Evolutionary conservation across 2,113 vertebrate species (phyloP).

Genomic region (Mesitornis unicolor): DNA sequence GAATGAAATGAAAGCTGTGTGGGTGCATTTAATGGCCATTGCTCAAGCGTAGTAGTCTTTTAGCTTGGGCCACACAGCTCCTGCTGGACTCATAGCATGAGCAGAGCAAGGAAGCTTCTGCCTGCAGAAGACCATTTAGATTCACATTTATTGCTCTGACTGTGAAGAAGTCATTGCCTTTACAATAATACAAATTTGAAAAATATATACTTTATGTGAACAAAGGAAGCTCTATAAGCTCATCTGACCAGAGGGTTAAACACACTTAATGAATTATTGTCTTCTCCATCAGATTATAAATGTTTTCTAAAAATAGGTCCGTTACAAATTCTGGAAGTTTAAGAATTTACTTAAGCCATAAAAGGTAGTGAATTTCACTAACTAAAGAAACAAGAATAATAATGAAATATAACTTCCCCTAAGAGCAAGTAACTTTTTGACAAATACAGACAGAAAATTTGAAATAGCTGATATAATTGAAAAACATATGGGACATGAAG

Average conservation of each 20-base stretch:
- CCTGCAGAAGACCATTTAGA: not conserved
- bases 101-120: not conserved
- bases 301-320: not conserved
- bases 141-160: not conserved
- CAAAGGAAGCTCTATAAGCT: not conserved
- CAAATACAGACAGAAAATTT: not conserved
- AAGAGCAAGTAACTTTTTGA: not conserved
- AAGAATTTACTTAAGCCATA: not conserved
- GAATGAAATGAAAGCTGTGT: not conserved
- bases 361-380: not conserved
- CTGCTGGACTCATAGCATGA: not conserved
- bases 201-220: not conserved
- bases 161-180: not conserved
- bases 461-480: not conserved
- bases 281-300: not conserved
- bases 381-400: not conserved
- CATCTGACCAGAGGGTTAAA: not conserved
- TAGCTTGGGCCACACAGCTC: not conserved
- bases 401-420: not conserved
- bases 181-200: not conserved
- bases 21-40: not conserved
- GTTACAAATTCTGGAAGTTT: not conserved
- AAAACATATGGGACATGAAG: not conserved
- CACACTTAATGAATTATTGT: not conserved
- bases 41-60: too few relatives aligned